Percentiles rank a stretch among this genome's conserved stretches.
These are phyloP conservation scores for Cottus gobio DNA, from an alignment of 2,113 vertebrate genomes.

Conservation along the genomic window DNA sequence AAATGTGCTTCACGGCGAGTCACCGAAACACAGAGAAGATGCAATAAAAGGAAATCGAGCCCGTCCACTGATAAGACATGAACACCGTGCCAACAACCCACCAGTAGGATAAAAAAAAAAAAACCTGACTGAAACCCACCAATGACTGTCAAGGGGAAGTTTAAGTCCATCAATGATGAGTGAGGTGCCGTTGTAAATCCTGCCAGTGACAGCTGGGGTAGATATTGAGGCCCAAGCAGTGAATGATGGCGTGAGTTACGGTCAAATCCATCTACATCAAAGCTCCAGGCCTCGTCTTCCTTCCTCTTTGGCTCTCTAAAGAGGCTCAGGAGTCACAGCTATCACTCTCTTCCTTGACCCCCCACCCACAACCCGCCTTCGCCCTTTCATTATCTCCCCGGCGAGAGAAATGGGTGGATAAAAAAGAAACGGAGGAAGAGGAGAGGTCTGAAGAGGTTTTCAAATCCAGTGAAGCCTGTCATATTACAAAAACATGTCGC, in stretches of 20 bases:
- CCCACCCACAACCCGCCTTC: constrained; percentile 74
- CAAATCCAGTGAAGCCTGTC: constrained; percentile 91
- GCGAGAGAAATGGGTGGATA: constrained; percentile 60
- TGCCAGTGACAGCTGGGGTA: constrained; percentile 47
- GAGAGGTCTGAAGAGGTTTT: constrained; percentile 87
- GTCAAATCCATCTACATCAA: constrained; percentile 73
- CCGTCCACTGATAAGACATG: not conserved
- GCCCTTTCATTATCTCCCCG: constrained; percentile 84
- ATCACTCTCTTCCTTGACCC: constrained; percentile 81
- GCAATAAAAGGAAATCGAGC: not conserved
- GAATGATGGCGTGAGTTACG: constrained; percentile 55
- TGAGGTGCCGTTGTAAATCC: constrained; percentile 57
- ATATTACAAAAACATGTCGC: constrained; percentile 94
- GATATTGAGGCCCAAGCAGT: constrained; percentile 42
- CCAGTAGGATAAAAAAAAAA: not conserved
- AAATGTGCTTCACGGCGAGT: constrained; percentile 1
- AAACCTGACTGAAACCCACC: constrained; percentile 13
- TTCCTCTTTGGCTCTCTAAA: constrained; percentile 75
- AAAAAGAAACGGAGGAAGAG: constrained; percentile 40
- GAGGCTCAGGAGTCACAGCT: constrained; percentile 76
- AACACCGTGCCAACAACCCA: constrained; percentile 10
- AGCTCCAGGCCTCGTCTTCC: constrained; percentile 70
- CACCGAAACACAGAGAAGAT: not conserved
- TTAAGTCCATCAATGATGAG: constrained; percentile 66
- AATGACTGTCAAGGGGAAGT: constrained; percentile 44